Evolutionary conservation across 2,888 invertebrate genomes (phyloP), one percentile per base, ranked within the genome.

Genomic region (Patella caerulea): DNA sequence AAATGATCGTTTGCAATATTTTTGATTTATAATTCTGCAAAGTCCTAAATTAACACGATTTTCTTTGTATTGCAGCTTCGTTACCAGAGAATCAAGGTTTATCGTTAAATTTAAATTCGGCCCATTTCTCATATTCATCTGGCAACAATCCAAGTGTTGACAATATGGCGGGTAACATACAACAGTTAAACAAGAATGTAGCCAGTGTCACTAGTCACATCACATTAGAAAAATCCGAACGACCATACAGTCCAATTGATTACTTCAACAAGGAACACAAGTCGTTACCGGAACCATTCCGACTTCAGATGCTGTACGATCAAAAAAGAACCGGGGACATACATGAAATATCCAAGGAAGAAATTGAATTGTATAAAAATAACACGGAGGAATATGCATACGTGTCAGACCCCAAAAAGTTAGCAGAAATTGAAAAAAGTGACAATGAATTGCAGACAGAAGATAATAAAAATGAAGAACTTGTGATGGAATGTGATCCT

Each of bases 401-500:
- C 7, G 65, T 65, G 4, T 15, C 78, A 11, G 78, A 78, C 55
- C 78, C 75, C 4, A 75, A 45, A 19, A 78, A 78, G 71, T 71
- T 78, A 71, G 78, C 78, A 2, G 70, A 54, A 2, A 56, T 78
- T 69, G 73, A 78, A 54, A 75, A 55, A 56, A 73, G 71, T 71
- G 78, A 78, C 14, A 65, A 34, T 3, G 19, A 45, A 17, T 24
- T 17, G 19, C 65, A 65, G 17, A 19, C 19, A 65, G 19, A 65
- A 65, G 19, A 65, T 24, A 9, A 9, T 1, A 65, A 65, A 19
- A 24, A 11, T 11, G 2, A 9, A 19, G 19, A 65, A 65, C n/a
- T 19, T 24, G 65, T 24, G 12, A 24, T 24, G 11, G 65, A 65
- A 65, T 24, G 65, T 14, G 85, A 86, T 71, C 83, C 85, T 52